These are phyloP conservation scores for Hydrotaea cyrtoneurina DNA, from an alignment of 2,888 invertebrate species.

Conservation along the genomic window DNA sequence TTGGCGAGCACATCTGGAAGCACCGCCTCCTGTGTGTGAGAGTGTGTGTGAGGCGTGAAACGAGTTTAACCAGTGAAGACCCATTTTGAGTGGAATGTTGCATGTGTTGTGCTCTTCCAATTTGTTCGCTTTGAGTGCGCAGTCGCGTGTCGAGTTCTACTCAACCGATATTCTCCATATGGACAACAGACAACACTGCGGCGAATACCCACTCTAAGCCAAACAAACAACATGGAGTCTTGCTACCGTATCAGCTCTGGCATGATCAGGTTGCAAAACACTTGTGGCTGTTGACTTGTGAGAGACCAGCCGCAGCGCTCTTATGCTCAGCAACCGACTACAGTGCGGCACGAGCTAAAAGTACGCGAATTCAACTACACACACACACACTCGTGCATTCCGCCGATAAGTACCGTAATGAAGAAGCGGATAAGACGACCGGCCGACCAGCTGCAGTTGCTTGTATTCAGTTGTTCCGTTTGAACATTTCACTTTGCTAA, in stretches of 20 bases:
- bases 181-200: too few relatives aligned
- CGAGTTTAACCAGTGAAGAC: conserved; percentile 10
- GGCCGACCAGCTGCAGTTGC: not conserved
- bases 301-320: not conserved
- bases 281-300: conserved; percentile 40
- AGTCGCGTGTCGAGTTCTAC: conserved; percentile 42
- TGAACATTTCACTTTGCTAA: not conserved
- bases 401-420: not conserved
- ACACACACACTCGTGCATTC: not conserved
- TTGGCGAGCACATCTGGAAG: not conserved
- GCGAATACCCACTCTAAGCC: not conserved
- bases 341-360: not conserved
- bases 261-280: conserved; percentile 54
- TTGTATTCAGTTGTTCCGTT: not conserved
- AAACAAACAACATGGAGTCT: conserved; percentile 42
- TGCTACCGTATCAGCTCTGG: not conserved
- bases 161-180: not conserved
- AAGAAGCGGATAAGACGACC: not conserved
- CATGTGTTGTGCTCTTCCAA: conserved; percentile 22
- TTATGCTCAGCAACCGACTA: not conserved
- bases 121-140: conserved; percentile 31
- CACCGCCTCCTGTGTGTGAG: conserved; percentile 17
- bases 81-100: conserved; percentile 26
- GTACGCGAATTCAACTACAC: not conserved
- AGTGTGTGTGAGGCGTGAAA: not conserved